Percentiles rank a stretch among this genome's conserved stretches.
phyloP scores from a whole-genome alignment of 2,113 vertebrate species.

The Dromiciops gliroides region DNA sequence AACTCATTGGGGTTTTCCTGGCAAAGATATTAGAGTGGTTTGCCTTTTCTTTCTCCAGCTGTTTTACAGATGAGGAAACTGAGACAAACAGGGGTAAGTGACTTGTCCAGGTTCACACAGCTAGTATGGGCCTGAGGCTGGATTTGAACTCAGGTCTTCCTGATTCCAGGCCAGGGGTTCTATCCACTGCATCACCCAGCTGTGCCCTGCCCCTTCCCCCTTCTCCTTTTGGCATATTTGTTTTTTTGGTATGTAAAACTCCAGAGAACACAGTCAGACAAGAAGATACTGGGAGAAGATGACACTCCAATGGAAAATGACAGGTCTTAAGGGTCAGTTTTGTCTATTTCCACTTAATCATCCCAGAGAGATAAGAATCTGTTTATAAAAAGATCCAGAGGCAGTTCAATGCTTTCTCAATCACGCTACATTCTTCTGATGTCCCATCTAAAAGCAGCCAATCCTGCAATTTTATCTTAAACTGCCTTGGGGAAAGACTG shows the following conservation, averaged over 20 bases:
- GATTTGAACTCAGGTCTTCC: no score
- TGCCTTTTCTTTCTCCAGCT: no score
- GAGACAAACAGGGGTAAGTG: no score
- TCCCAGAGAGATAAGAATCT: not conserved
- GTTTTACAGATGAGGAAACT: no score
- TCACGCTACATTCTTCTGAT: not conserved
- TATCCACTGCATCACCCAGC: no score
- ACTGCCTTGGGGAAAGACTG: not conserved
- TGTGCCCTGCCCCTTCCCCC: no score
- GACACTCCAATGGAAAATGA: constrained; percentile 1
- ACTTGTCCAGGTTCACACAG: no score
- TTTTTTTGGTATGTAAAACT: not conserved
- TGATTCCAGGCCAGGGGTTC: no score
- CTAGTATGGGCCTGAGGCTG: no score
- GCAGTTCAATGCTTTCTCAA: not conserved
- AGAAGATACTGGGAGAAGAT: constrained; percentile 8
- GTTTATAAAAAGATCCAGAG: not conserved
- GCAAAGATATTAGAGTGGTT: no score
- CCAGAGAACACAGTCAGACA: constrained; percentile 20
- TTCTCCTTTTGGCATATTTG: no score
- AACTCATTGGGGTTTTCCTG: not conserved
- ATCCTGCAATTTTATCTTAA: not conserved
- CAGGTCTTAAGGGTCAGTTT: not conserved
- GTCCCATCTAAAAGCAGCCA: not conserved
- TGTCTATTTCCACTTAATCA: not conserved